Evolutionary conservation across 1,140 invertebrate genomes (phyloP).

Genomic region (Plutomurus gul): DNA sequence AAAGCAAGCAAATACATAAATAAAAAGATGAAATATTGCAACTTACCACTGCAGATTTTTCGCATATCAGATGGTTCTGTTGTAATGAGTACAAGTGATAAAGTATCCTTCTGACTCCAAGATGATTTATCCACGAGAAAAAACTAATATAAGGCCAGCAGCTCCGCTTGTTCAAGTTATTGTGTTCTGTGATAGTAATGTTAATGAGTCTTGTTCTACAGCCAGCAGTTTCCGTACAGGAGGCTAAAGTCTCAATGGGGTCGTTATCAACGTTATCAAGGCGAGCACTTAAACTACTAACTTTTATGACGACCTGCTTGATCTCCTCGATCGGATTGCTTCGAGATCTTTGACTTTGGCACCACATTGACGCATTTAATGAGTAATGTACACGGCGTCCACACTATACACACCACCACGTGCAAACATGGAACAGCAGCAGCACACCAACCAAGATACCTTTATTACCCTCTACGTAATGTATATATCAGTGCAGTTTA

Average conservation of each 20-base stretch:
- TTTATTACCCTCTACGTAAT: neutral
- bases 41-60: slow-evolving; percentile 45
- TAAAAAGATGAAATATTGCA: neutral
- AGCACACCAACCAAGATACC: no score
- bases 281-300: slow-evolving; percentile 1
- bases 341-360: slow-evolving; percentile 23
- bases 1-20: neutral
- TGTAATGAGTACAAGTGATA: slow-evolving; percentile 1
- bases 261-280: slow-evolving; percentile 16
- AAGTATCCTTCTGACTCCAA: neutral
- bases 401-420: neutral
- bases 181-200: neutral
- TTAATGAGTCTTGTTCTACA: slow-evolving; percentile 13
- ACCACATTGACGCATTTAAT: slow-evolving; percentile 29
- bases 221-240: neutral
- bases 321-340: slow-evolving; percentile 22
- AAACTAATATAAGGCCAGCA: neutral
- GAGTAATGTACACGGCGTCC: slow-evolving; percentile 8
- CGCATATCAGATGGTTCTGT: slow-evolving; percentile 27
- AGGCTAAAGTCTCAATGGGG: neutral
- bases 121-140: neutral
- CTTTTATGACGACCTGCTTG: slow-evolving; percentile 19
- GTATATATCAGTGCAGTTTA: neutral
- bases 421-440: neutral
- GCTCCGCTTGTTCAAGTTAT: neutral